These are phyloP conservation scores for Gymnobelideus leadbeateri DNA, from an alignment of 2,113 vertebrate genomes.

Conservation along the genomic window DNA sequence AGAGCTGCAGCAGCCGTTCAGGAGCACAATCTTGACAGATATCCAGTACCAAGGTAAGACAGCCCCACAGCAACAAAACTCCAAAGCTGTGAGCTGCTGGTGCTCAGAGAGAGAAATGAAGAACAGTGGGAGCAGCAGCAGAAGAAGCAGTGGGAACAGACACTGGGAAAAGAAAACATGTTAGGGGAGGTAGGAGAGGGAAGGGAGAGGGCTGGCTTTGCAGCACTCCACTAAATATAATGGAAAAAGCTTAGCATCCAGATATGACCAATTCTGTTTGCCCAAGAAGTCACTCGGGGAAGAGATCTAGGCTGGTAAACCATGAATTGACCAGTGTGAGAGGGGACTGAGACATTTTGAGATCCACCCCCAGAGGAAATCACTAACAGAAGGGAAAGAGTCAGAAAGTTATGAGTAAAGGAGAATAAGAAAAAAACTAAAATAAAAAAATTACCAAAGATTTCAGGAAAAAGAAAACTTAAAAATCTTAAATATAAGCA, in stretches of 20 bases:
- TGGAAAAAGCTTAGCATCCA: background rate
- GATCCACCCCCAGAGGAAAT: background rate
- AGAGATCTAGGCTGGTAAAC: background rate
- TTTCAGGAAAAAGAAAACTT: background rate
- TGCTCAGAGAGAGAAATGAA: background rate
- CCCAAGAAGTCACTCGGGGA: too few species aligned
- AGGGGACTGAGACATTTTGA: background rate
- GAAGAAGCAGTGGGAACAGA: too few species aligned
- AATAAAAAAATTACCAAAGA: background rate
- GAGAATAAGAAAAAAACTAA: background rate
- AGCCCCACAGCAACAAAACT: background rate
- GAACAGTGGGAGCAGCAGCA: background rate
- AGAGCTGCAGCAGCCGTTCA: too few species aligned
- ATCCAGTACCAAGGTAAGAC: too few species aligned
- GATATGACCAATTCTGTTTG: background rate
- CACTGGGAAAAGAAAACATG: background rate
- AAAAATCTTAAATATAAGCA: background rate
- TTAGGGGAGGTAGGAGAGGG: background rate
- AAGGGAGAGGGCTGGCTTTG: background rate
- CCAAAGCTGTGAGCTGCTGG: background rate
- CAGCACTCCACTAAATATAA: background rate
- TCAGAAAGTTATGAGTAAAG: background rate
- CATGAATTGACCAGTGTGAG: background rate
- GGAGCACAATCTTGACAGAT: too few species aligned
- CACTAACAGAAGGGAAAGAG: background rate